Evolutionary conservation across 2,888 invertebrate genomes (phyloP).

Genomic region (Azorinus chamasolen): DNA sequence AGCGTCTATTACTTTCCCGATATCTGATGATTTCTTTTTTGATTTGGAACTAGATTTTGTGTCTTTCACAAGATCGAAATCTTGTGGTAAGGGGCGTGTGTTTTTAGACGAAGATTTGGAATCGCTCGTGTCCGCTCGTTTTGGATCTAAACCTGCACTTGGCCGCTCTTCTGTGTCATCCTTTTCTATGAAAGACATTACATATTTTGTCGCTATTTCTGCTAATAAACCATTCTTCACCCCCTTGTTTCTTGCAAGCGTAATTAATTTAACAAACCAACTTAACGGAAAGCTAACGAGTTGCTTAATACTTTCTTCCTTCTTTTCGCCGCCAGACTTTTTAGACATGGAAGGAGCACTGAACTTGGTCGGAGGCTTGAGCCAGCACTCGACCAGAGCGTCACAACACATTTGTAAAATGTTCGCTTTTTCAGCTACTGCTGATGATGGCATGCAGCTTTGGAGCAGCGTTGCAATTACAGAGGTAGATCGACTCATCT

Average conservation of each 20-base stretch:
- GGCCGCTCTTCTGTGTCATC: slow-evolving; percentile 61
- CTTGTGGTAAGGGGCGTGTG: slow-evolving; percentile 27
- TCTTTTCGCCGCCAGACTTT: slow-evolving; percentile 59
- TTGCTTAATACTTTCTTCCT: slow-evolving; percentile 67
- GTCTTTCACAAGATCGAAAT: slow-evolving; percentile 50
- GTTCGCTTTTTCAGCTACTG: slow-evolving; percentile 78
- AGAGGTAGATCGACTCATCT: slow-evolving; percentile 76
- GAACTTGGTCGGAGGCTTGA: slow-evolving; percentile 76
- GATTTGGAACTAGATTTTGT: slow-evolving; percentile 47
- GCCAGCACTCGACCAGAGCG: slow-evolving; percentile 83
- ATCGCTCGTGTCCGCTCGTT: slow-evolving; percentile 54
- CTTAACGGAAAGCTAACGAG: slow-evolving; percentile 74
- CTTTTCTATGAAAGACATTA: slow-evolving; percentile 67
- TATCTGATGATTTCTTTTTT: slow-evolving; percentile 61
- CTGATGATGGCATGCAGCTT: slow-evolving; percentile 75
- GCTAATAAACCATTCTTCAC: slow-evolving; percentile 74
- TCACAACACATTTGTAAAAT: slow-evolving; percentile 77
- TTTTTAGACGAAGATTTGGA: slow-evolving; percentile 41
- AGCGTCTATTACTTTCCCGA: slow-evolving; percentile 75
- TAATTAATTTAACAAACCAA: slow-evolving; percentile 79
- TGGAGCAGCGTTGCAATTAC: slow-evolving; percentile 75
- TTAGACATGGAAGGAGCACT: slow-evolving; percentile 67
- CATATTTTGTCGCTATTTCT: slow-evolving; percentile 72
- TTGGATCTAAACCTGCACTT: slow-evolving; percentile 27
- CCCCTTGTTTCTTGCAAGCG: slow-evolving; percentile 74